phyloP scores from a whole-genome alignment of 2,797 vertebrate genomes.

The Rhynchonycteris naso region DNA sequence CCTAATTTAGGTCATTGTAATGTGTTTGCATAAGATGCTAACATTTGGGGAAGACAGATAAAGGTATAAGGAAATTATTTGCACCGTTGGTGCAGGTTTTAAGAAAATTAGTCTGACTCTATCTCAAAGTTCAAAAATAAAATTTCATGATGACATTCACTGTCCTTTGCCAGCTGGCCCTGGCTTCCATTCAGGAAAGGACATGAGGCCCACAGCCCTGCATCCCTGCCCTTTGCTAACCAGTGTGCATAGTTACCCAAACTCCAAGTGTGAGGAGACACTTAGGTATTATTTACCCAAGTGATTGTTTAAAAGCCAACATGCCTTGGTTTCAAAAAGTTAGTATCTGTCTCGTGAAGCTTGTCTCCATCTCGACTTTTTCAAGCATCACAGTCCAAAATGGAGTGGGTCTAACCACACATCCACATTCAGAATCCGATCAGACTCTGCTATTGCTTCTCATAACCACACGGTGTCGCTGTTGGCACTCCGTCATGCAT shows the following conservation, averaged over 20 bases:
- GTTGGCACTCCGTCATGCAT: constrained; percentile 39
- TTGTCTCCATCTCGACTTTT: background rate
- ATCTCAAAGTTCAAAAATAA: background rate
- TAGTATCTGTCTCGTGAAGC: background rate
- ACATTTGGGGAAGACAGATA: background rate
- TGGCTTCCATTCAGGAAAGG: background rate
- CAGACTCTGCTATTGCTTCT: background rate
- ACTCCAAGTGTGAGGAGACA: background rate
- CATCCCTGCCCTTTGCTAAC: background rate
- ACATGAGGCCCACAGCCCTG: too few species aligned
- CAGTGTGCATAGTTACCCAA: background rate
- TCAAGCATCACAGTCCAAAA: background rate
- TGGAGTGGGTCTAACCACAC: accelerated
- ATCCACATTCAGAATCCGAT: too few species aligned
- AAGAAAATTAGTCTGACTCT: background rate
- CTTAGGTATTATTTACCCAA: background rate
- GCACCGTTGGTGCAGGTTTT: background rate
- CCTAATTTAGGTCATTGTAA: background rate
- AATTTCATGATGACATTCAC: background rate
- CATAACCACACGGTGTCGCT: constrained; percentile 61
- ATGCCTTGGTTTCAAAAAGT: background rate
- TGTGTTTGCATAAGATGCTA: background rate
- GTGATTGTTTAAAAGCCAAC: background rate
- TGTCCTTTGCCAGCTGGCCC: background rate
- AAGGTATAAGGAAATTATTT: background rate